phyloP scores from a whole-genome alignment of 2,113 vertebrate species.

The Brachypteracias leptosomus region DNA sequence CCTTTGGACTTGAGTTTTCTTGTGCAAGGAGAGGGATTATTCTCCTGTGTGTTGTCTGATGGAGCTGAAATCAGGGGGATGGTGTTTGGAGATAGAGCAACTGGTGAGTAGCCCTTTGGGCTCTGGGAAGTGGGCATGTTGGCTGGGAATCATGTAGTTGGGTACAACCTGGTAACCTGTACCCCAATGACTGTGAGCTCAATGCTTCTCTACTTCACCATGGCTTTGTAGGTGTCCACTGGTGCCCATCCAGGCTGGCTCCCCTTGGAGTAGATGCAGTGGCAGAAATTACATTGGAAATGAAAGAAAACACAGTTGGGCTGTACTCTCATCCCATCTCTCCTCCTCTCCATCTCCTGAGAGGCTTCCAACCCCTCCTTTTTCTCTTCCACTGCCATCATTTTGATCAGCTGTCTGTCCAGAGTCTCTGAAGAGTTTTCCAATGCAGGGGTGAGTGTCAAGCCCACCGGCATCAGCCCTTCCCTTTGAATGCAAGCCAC shows the following conservation, averaged over 20 bases:
- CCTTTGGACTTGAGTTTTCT: not conserved
- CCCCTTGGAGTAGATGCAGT: not conserved
- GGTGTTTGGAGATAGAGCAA: not conserved
- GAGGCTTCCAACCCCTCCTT: not conserved
- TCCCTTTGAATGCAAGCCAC: not conserved
- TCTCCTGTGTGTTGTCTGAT: not conserved
- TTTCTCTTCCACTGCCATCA: not conserved
- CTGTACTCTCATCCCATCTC: not conserved
- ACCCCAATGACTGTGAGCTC: not conserved
- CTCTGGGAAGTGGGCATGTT: accelerated
- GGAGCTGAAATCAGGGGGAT: not conserved
- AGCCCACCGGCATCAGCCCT: not conserved
- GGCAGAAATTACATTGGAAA: not conserved
- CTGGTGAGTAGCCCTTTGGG: not conserved
- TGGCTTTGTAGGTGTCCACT: not conserved
- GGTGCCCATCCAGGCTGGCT: not conserved
- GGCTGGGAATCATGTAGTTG: not conserved
- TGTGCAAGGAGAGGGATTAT: accelerated
- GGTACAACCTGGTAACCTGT: not conserved
- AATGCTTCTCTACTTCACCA: accelerated
- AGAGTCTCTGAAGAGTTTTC: not conserved
- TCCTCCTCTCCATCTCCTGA: not conserved
- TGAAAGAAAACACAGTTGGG: not conserved
- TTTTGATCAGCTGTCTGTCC: not conserved
- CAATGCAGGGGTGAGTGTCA: not conserved